These are phyloP conservation scores for Cerceris rybyensis DNA, from an alignment of 2,888 invertebrate species.

Conservation along the genomic window DNA sequence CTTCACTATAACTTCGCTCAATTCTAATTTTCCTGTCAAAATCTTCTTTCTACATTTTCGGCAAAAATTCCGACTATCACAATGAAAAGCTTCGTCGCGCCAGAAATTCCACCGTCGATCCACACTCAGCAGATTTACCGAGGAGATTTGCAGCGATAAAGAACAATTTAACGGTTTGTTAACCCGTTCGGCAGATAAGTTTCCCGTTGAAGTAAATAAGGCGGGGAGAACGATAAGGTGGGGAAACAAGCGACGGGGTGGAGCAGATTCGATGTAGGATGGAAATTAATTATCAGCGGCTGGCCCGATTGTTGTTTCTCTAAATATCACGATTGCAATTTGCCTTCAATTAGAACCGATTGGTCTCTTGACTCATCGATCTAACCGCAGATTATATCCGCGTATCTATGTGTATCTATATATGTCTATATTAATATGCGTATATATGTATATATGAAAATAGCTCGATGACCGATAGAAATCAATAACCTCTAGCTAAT, in stretches of 20 bases:
- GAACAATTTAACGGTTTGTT: too few relatives aligned
- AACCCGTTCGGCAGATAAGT: too few relatives aligned
- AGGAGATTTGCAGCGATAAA: not conserved
- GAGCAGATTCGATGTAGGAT: not conserved
- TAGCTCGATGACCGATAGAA: slow-evolving; percentile 43
- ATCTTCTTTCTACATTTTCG: too few relatives aligned
- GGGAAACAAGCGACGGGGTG: not conserved
- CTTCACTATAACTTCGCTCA: too few relatives aligned
- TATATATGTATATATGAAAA: slow-evolving; percentile 37
- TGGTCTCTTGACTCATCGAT: slow-evolving; percentile 40
- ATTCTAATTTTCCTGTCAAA: too few relatives aligned
- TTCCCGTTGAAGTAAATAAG: too few relatives aligned
- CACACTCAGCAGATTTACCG: too few relatives aligned
- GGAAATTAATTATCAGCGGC: slow-evolving; percentile 5
- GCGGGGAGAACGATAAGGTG: too few relatives aligned
- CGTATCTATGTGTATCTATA: not conserved
- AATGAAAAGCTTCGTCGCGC: too few relatives aligned
- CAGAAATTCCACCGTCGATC: too few relatives aligned
- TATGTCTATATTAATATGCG: slow-evolving; percentile 41
- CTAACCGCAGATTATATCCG: slow-evolving; percentile 49
- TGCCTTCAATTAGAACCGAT: slow-evolving; percentile 43
- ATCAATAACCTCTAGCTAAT: slow-evolving; percentile 43
- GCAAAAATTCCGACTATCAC: too few relatives aligned
- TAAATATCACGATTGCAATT: slow-evolving; percentile 40
- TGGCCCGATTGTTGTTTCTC: not conserved